Evolutionary conservation across 2,888 invertebrate genomes (phyloP), one percentile per base, ranked within the genome.

Genomic region (Watsonalla binaria): DNA sequence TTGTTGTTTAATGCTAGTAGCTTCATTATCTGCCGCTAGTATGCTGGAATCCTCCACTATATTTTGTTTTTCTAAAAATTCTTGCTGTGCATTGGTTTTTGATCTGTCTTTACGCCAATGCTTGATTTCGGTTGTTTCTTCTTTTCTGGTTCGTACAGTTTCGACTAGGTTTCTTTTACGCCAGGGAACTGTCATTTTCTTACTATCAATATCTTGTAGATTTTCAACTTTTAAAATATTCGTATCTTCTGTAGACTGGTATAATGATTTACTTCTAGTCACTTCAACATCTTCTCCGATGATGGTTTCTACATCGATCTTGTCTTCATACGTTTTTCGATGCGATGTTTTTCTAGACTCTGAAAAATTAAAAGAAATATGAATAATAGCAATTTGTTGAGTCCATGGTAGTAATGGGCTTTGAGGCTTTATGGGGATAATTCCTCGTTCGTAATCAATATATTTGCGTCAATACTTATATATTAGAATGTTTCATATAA

Each of bases 201-300:
- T 84, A 6, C 76, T 74, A 54, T 86, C 76, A 24, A 81, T 59
- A 46, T 87, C 80, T 66, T 87, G 76, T 51, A 72, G 54, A 57
- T 76, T 78, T 60, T 84, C 66, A 42, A 88, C 52, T 63, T 80
- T 83, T 45, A 89, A 62, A 52, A 90, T 84, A 60, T 82, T 89
- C 8, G 75, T 76, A 58, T 89, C 88, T 72, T 90, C 89, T 8
- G 86, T 86, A 5, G 81, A 73, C 69, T 86, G 78, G 62, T 79
- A 85, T 52, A 66, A 59, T 13, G 78, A 57, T 61, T 68, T 80
- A 54, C 62, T 77, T 46, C 68, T 66, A 13, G 63, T 72, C 33
- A 60, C 57, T 52, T 71, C 68, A 6, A 60, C 56, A 48, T 74
- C 74, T 61, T 80, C 68, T 39, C 66, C 53, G 49, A 57, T 68